These are phyloP conservation scores for Cremastobaeus sp. DNA, from an alignment of 2,888 invertebrate genomes.

Conservation along the genomic window DNA sequence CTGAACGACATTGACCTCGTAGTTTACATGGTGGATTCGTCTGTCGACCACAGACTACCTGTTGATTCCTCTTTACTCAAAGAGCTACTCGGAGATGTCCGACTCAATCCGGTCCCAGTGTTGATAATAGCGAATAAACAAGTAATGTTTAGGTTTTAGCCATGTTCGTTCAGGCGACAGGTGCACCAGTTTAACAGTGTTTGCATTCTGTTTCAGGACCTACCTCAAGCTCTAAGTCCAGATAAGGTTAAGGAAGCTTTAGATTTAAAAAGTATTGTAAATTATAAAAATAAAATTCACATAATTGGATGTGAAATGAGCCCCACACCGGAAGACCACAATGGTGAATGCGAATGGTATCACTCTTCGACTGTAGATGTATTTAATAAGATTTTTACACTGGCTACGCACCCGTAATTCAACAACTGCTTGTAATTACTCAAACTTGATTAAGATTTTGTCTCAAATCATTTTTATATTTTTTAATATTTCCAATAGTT, in stretches of 20 bases:
- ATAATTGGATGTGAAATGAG: slow-evolving; percentile 73
- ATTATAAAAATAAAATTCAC: slow-evolving; percentile 75
- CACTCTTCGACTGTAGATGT: slow-evolving; percentile 69
- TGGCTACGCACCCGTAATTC: slow-evolving; percentile 62
- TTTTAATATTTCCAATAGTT: no score
- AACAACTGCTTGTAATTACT: no score
- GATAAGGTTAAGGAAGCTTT: slow-evolving; percentile 74
- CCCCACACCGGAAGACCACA: slow-evolving; percentile 63
- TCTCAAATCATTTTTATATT: no score
- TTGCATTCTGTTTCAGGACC: slow-evolving; percentile 67
- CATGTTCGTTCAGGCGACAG: no score
- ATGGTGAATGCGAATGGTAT: slow-evolving; percentile 61
- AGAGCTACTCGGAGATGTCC: slow-evolving; percentile 74
- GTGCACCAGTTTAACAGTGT: background rate
- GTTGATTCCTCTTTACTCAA: slow-evolving; percentile 73
- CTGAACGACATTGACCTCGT: slow-evolving; percentile 78
- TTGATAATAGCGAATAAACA: slow-evolving; percentile 77
- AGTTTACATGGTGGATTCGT: slow-evolving; percentile 76
- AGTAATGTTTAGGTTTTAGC: slow-evolving; percentile 62
- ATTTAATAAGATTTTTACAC: slow-evolving; percentile 70
- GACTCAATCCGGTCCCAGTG: slow-evolving; percentile 75
- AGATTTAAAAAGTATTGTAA: slow-evolving; percentile 74
- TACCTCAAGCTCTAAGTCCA: slow-evolving; percentile 70
- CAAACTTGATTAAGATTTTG: no score
- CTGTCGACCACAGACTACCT: slow-evolving; percentile 72